Percentiles rank a stretch among this genome's conserved stretches.
phyloP scores from a whole-genome alignment of 2,888 invertebrate species.

The Polydesmus complanatus region DNA sequence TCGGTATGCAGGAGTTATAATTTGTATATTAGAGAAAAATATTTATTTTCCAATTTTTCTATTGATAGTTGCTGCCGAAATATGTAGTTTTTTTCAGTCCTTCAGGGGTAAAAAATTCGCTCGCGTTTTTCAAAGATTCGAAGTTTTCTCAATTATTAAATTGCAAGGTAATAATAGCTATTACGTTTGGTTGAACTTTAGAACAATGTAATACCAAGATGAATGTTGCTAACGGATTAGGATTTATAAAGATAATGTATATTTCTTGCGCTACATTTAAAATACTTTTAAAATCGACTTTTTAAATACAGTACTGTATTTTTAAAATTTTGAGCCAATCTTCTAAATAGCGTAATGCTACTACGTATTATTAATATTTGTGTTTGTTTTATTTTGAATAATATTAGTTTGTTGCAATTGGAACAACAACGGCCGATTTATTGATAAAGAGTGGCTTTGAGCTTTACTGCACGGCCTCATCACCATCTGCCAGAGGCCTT shows the following conservation, averaged over 20 bases:
- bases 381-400: too few species aligned
- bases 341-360: too few species aligned
- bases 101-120: constrained; percentile 2
- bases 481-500: constrained; percentile 5
- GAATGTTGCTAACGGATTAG: too few species aligned
- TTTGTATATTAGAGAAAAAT: not conserved
- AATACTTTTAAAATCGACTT: too few species aligned
- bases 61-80: constrained; percentile 3
- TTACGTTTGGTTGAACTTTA: too few species aligned
- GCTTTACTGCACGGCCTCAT: not conserved
- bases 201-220: too few species aligned
- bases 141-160: not conserved
- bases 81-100: constrained; percentile 13
- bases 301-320: too few species aligned
- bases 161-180: not conserved
- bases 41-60: not conserved
- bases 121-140: not conserved
- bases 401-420: constrained; percentile 15
- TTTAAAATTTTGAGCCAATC: too few species aligned
- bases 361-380: too few species aligned
- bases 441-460: not conserved
- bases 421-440: constrained; percentile 10
- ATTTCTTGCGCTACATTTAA: too few species aligned
- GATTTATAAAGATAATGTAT: too few species aligned
- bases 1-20: not conserved